Evolutionary conservation across 2,888 invertebrate species (phyloP), one percentile per base, ranked within the genome.

Genomic region (Lasioglossum vierecki): DNA sequence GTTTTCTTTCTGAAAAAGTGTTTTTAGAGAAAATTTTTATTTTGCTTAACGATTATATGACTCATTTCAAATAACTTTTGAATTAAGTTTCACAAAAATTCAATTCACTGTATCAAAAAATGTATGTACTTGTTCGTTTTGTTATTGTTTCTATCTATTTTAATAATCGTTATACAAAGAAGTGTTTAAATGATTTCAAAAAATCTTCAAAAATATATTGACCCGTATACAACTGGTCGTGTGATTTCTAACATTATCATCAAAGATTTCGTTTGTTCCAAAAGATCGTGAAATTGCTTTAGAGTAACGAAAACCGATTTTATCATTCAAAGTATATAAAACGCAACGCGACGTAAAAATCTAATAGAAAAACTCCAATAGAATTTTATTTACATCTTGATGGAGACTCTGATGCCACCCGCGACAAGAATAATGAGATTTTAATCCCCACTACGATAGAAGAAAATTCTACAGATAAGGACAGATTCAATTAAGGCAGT

Each of bases 401-500:
- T 22, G 49, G 22, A 41, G 41, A 30, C 60, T 41, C n/a, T 75
- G 44, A 75, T 63, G 57, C 60, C 41, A 41, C 18, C 60, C 35
- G 39, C 18, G 41, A 60, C 60, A 39, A 60, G 41, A 60, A 60
- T 75, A 75, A 75, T 75, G 75, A 41, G 44, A 22, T 39, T 75
- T 63, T 75, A 44, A 75, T 75, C 75, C 60, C 44, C 26, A 26
- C 13, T 2, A 57, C 26, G 60, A 75, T 75, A 57, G 60, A 60
- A 75, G 39, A 44, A 60, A 75, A 75, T 53, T 60, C 60, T 60
- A 57, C 41, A 44, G 76, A 35, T 68, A 77, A 77, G 66, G 35
- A 68, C 30, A 46, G 35, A 68, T 49, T 68, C 49, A 68, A 77
- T 77, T 77, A 77, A n/a, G n/a, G 46, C 44, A 63, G 44, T 44